Conservation (phyloP, 2,888 invertebrate species). For the Acholoe squamosa region DNA sequence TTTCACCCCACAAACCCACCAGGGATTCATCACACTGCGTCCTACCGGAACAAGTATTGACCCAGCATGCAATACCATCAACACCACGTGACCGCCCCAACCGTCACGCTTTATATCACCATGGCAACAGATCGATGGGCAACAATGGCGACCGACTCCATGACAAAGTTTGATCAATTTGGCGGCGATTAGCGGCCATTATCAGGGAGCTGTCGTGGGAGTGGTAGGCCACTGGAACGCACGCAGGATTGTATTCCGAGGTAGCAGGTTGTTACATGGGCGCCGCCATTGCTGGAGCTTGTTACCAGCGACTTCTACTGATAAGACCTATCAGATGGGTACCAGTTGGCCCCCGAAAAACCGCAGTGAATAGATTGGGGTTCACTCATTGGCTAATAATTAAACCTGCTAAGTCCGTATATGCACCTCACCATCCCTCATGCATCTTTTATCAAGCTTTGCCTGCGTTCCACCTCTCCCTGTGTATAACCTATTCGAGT, state of each 20-base stretch:
- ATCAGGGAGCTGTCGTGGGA: background rate
- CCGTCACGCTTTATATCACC: background rate
- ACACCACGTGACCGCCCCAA: background rate
- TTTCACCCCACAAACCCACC: background rate
- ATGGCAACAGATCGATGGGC: conserved; percentile 33
- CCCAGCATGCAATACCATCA: background rate
- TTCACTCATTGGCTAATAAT: no score
- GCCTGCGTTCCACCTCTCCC: background rate
- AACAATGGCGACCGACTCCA: conserved; percentile 24
- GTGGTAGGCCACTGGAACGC: background rate
- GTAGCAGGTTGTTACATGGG: no score
- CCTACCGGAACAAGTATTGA: background rate
- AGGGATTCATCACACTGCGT: background rate
- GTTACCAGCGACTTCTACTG: no score
- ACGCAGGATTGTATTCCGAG: background rate
- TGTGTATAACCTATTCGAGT: no score
- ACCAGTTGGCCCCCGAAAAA: no score
- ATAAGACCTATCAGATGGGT: no score
- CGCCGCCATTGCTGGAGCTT: no score
- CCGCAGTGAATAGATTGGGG: no score
- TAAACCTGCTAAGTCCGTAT: no score
- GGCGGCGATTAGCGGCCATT: conserved; percentile 44
- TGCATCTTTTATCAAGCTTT: background rate
- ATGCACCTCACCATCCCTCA: background rate
- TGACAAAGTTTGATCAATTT: conserved; percentile 42